Conservation (phyloP, 2,888 invertebrate genomes). For the Baccha elongata region DNA sequence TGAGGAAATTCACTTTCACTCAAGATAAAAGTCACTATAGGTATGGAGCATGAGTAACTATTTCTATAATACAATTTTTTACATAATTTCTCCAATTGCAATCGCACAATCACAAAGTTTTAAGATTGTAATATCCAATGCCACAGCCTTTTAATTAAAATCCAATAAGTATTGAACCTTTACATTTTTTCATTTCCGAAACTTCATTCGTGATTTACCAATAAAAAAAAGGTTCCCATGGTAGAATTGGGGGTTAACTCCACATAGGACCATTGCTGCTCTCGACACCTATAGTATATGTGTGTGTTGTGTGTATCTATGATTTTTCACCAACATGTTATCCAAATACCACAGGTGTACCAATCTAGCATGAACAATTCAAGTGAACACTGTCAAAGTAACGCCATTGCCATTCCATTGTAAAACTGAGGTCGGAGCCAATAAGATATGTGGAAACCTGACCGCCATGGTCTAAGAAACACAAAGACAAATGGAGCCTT, state of each 20-base stretch:
- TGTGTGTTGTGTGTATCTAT: no score
- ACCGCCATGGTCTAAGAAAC: constrained; percentile 44
- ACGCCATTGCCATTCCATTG: constrained; percentile 47
- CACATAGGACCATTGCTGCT: constrained; percentile 11
- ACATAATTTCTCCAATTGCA: not conserved
- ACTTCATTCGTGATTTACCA: constrained; percentile 55
- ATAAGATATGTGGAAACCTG: constrained; percentile 13
- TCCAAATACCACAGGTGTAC: constrained; percentile 66
- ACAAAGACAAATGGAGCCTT: constrained; percentile 54
- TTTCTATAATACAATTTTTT: not conserved
- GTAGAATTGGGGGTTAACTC: constrained; percentile 4
- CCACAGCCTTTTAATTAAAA: constrained; percentile 34
- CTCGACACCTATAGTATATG: constrained; percentile 61
- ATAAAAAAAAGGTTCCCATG: constrained; percentile 36
- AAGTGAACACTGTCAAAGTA: constrained; percentile 11
- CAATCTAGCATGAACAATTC: constrained; percentile 29
- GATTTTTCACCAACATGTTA: constrained; percentile 38
- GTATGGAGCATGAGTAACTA: constrained; percentile 42
- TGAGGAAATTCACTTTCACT: not conserved
- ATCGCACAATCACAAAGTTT: constrained; percentile 8
- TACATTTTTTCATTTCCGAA: constrained; percentile 29
- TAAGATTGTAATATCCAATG: constrained; percentile 12
- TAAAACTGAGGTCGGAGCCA: constrained; percentile 28
- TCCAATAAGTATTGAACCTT: not conserved
- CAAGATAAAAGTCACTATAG: not conserved